phyloP scores from a whole-genome alignment of 30 jellyfish, hydroid and myxozoan species.

The Aurelia sp. region DNA sequence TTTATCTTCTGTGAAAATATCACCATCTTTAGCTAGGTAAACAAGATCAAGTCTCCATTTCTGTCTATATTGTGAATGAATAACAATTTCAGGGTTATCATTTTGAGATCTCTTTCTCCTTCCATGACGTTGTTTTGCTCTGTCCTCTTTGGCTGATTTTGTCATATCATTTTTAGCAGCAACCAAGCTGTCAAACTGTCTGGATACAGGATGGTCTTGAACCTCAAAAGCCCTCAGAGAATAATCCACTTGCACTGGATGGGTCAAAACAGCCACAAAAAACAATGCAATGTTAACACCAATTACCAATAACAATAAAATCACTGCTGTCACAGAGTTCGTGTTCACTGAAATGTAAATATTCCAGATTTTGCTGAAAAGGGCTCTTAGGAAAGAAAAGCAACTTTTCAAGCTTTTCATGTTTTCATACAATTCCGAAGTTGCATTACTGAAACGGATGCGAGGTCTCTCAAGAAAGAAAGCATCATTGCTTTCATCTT shows the following conservation, averaged over 20 bases:
- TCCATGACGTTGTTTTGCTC: background rate
- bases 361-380: constrained; percentile 28
- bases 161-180: constrained; percentile 63
- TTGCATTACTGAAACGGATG: too few species aligned
- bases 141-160: constrained; percentile 41
- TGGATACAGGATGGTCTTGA: constrained; percentile 63
- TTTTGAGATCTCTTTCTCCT: constrained; percentile 3
- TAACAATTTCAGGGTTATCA: constrained; percentile 51
- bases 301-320: constrained; percentile 42
- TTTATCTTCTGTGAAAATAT: constrained; percentile 64
- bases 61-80: constrained; percentile 40
- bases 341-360: constrained; percentile 56
- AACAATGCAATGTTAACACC: constrained; percentile 59
- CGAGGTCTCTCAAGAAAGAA: too few species aligned
- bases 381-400: background rate
- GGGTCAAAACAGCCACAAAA: constrained; percentile 61
- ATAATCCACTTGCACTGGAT: constrained; percentile 73
- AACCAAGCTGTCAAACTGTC: constrained; percentile 35
- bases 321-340: constrained; percentile 34
- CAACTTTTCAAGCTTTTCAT: background rate
- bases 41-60: constrained; percentile 72
- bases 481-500: too few species aligned
- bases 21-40: constrained; percentile 61
- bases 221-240: constrained; percentile 77
- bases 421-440: too few species aligned